A percentile compares a stretch with the other conserved stretches of the same genome.
These are phyloP conservation scores for Mirounga angustirostris DNA, from an alignment of 2,113 vertebrate species.

Conservation along the genomic window DNA sequence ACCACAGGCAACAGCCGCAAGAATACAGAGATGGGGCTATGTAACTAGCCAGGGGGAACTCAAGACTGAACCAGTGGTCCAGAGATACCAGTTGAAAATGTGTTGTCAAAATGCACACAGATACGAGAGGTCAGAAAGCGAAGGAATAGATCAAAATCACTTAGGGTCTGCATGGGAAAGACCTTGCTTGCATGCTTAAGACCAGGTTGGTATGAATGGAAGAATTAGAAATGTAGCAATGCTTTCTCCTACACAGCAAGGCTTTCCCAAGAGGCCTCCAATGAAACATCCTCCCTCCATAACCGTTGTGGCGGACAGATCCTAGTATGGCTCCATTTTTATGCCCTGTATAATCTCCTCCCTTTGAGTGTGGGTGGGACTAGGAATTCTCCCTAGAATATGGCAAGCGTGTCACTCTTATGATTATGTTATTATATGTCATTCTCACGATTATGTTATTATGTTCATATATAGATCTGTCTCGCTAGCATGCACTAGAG, in stretches of 20 bases:
- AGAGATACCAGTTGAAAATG: background rate
- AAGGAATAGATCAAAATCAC: background rate
- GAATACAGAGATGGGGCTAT: background rate
- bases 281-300: background rate
- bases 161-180: background rate
- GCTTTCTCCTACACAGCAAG: background rate
- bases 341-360: background rate
- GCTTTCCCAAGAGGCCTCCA: background rate
- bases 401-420: background rate
- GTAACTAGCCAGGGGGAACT: background rate
- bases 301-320: background rate
- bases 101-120: conserved; percentile 28
- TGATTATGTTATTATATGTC: background rate
- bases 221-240: background rate
- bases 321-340: background rate
- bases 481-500: background rate
- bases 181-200: background rate
- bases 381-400: background rate
- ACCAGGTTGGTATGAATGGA: background rate
- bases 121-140: background rate
- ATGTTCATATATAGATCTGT: background rate
- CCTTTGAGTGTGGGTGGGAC: background rate
- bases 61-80: background rate
- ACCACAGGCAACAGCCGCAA: background rate
- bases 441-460: background rate